Evolutionary conservation across 2,888 invertebrate genomes (phyloP).

Genomic region (Elegia similella): DNA sequence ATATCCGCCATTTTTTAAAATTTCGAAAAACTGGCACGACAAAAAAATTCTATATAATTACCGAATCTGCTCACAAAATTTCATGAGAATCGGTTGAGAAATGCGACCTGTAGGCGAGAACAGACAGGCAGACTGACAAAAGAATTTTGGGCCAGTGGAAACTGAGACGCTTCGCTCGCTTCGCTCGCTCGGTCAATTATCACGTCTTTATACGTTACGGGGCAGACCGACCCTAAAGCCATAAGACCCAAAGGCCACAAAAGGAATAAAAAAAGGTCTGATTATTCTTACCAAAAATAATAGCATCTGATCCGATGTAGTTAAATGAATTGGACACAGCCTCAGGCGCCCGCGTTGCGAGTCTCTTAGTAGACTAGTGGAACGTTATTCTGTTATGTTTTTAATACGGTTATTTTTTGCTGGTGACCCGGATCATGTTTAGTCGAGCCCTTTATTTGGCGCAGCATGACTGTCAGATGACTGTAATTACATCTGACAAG

Average conservation of each 20-base stretch:
- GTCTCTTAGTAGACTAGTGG: conserved; percentile 70
- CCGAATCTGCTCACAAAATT: too few species aligned
- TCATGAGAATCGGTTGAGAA: too few species aligned
- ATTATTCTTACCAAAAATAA: conserved; percentile 32
- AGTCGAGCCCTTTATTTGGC: conserved; percentile 58
- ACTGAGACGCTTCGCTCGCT: too few species aligned
- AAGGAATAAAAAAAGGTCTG: background rate
- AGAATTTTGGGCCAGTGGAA: too few species aligned
- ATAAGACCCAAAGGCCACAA: background rate
- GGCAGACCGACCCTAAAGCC: too few species aligned
- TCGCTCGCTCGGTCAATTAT: too few species aligned
- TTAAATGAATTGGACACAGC: conserved; percentile 54
- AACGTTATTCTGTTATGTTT: conserved; percentile 73
- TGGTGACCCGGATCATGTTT: conserved; percentile 58
- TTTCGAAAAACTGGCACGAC: too few species aligned
- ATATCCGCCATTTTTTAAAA: too few species aligned
- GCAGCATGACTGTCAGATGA: conserved; percentile 26
- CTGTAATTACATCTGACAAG: conserved; percentile 24
- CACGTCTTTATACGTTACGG: too few species aligned
- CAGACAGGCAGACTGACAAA: too few species aligned
- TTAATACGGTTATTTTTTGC: conserved; percentile 73
- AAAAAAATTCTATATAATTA: too few species aligned
- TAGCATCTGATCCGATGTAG: conserved; percentile 41
- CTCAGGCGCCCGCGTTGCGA: conserved; percentile 53
- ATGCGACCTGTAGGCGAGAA: too few species aligned